Evolutionary conservation across 2,113 vertebrate species (phyloP), one percentile per base, ranked within the genome.

Genomic region (Hemichromis elongatus): DNA sequence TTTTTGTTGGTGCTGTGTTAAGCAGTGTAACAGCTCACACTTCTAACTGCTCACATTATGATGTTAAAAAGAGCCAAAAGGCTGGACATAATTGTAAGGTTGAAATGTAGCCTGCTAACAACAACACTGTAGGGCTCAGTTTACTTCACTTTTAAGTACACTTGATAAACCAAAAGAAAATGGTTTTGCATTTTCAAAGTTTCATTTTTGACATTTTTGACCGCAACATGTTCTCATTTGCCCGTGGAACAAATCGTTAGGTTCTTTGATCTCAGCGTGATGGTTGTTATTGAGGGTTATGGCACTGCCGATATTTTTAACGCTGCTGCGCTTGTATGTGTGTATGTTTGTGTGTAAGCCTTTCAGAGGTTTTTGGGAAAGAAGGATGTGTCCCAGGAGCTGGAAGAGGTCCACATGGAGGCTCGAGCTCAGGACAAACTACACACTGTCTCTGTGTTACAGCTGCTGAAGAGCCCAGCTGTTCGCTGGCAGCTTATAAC

Each of bases 401-500:
- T 99, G 90, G 97, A 97, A 81, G 98, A 98, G 88, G 97, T 97
- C 42, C 88, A 97, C 68, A 90, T 93, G 0, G 98, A 99, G 93
- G 95, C 95, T 77, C 92, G 87, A 1, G 24, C 95, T 80, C 98
- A 98, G 80, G 96, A 92, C 53, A 97, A 94, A 79, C 84, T 95
- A 18, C 92, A 56, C 9, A 75, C 95, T 2, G 95, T 93, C 28
- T 97, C 97, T 0, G 77, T 97, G 3, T 63, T 95, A 1, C 95
- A 98, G 89, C 96, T 99, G 11, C 89, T 99, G 59, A 88, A 86
- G 40, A 96, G 77, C 1, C 95, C 79, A 0, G 88, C 90, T 0
- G 96, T 96, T 19, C 96, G 96, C 63, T 98, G 97, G 97, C 99
- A 99, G 94, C 90, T 98, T 75, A 55, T 97, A 90, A 99, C 98